A percentile compares a stretch with the other conserved stretches of the same genome.
Conservation (phyloP, 2,888 invertebrate genomes). For the Scaptomyza caliginosa region DNA sequence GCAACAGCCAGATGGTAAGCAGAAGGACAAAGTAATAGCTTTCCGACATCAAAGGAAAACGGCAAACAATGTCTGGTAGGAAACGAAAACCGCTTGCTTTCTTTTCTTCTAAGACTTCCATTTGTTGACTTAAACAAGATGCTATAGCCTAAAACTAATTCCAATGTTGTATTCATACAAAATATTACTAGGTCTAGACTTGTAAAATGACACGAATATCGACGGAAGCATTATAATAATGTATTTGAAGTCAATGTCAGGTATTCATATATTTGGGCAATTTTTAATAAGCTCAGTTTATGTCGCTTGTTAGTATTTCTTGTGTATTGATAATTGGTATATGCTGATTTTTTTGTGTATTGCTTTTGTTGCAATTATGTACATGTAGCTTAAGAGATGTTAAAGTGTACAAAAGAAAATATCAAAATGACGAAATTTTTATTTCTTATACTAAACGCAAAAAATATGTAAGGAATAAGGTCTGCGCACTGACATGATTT, state of each 20-base stretch:
- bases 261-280: background rate
- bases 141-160: background rate
- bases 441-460: too few relatives aligned
- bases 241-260: background rate
- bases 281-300: background rate
- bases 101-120: background rate
- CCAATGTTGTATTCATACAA: background rate
- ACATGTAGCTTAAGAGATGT: too few relatives aligned
- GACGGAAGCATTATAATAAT: too few relatives aligned
- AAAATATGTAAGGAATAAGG: too few relatives aligned
- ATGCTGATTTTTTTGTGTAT: background rate
- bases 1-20: constrained; percentile 30
- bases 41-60: background rate
- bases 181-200: background rate
- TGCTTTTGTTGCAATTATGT: too few relatives aligned
- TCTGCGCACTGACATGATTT: too few relatives aligned
- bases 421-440: too few relatives aligned
- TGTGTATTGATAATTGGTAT: too few relatives aligned
- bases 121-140: background rate
- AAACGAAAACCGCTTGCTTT: background rate
- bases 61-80: background rate
- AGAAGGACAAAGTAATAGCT: constrained; percentile 6
- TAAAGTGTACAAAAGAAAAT: too few relatives aligned
- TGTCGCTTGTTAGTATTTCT: background rate
- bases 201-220: constrained; percentile 15